Base-by-base conservation (phyloP, 23 tunicate genomes). In the Trididemnum clinides region DNA sequence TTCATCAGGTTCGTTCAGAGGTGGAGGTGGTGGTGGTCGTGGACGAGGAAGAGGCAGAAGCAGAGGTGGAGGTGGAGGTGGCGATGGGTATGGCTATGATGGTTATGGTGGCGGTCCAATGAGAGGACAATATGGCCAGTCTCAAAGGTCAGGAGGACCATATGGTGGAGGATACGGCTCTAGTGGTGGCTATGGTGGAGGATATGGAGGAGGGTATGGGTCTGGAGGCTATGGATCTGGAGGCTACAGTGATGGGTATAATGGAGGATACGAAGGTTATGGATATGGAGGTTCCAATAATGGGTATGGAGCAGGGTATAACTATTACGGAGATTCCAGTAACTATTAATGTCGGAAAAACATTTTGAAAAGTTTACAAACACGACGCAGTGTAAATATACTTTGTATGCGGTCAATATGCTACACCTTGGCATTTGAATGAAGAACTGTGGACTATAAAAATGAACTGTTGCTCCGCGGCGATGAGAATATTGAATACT, bases 51-150 rank as follows among this genome's bases (percentile, higher is more conserved):
- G 90, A 6, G 85, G 83, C 0, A 86, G 86, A 19, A 72, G 51
- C 22, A 38, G 72, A 79, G 89, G 89, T 44, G 74, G 77, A 26
- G 57, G 84, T 20, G 51, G 80, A 1, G 86, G 83, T 50, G 76
- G 76, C 18, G 76, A 69, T 69, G 37, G 76, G 3, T 69, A 69
- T 21, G 76, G 76, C 31, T 51, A 77, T 62, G 39, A 64, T 54
- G 88, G 94, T 34, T 50, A 75, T 54, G 88, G 82, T 0, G 88
- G 80, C 33, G 88, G 88, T 35, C 77, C 78, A 2, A 80, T 65
- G 77, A 83, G 35, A 26, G 51, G 35, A 0, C 63, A 65, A 15
- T 51, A 72, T 81, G 83, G 87, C 10, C 29, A 64, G 1, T 63
- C 78, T 64, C 51, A 54, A 38, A 25, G 74, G 5, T 62, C 74